Conservation (phyloP, 92 coral and sea anemone genomes). For the Phenganax stokvisi region DNA sequence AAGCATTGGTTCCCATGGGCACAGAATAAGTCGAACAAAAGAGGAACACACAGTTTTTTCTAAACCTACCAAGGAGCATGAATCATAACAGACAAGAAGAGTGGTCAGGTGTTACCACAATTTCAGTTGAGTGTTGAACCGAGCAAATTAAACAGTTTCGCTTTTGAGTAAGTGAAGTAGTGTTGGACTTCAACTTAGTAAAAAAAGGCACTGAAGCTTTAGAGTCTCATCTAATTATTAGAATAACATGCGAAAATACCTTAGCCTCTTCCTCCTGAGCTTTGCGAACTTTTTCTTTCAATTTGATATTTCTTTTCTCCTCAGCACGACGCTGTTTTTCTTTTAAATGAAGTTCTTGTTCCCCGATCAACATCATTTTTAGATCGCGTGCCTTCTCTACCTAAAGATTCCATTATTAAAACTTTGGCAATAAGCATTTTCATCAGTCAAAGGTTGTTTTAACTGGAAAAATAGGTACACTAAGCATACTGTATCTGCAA, state of each 20-base stretch:
- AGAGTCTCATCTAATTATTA: neutral
- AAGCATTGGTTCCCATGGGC: too few relatives aligned
- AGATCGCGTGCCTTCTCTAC: conserved; percentile 83
- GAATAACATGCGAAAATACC: conserved; percentile 37
- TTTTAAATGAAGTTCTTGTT: conserved; percentile 66
- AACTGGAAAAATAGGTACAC: too few relatives aligned
- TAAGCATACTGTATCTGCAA: too few relatives aligned
- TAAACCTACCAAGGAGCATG: neutral
- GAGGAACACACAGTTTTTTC: neutral
- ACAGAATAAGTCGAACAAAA: neutral
- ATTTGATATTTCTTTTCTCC: conserved; percentile 61
- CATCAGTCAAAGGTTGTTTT: too few relatives aligned
- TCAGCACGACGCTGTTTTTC: conserved; percentile 90
- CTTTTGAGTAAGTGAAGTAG: neutral
- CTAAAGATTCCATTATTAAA: conserved; percentile 26
- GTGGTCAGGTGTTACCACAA: too few relatives aligned
- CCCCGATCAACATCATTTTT: conserved; percentile 76
- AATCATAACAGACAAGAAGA: too few relatives aligned
- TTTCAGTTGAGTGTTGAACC: too few relatives aligned
- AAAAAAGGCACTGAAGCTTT: neutral
- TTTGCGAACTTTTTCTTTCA: conserved; percentile 86
- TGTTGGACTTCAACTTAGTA: neutral
- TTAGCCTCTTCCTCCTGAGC: conserved; percentile 96
- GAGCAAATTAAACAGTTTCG: neutral
- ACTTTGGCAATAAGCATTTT: neutral